Percentiles rank a stretch among this genome's conserved stretches.
Evolutionary conservation across 2,888 invertebrate genomes (phyloP).

Genomic region (Hermaeophaga mercurialis): DNA sequence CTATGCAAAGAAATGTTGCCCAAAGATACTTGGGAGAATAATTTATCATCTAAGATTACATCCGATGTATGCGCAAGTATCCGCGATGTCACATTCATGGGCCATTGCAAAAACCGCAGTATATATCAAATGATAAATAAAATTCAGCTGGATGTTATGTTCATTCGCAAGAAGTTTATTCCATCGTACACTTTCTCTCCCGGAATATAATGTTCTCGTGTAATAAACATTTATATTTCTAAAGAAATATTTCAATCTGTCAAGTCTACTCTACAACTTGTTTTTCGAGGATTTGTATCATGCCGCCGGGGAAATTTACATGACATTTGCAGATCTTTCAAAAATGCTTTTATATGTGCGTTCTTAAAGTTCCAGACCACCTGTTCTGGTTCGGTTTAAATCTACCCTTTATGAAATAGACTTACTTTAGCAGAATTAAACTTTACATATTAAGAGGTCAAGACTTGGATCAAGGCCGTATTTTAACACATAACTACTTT

Average conservation of each 20-base stretch:
- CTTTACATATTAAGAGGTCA: no score
- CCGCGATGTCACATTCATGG: conserved; percentile 20
- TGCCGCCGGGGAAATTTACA: conserved; percentile 49
- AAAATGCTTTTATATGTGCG: no score
- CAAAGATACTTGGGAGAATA: conserved; percentile 16
- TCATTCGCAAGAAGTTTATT: conserved; percentile 27
- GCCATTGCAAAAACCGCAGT: conserved; percentile 15
- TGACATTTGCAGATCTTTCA: no score
- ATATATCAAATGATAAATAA: conserved; percentile 26
- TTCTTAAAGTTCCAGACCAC: no score
- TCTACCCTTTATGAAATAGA: no score
- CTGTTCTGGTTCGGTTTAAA: no score
- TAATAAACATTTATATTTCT: conserved; percentile 39
- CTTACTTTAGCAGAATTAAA: no score
- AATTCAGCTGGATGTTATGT: conserved; percentile 27
- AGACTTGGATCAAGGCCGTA: no score
- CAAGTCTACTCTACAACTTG: conserved; percentile 50
- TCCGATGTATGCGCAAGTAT: conserved; percentile 12
- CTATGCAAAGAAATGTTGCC: conserved; percentile 21
- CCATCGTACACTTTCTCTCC: conserved; percentile 17
- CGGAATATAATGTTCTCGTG: conserved; percentile 29
- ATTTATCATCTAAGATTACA: conserved; percentile 23
- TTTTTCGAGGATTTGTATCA: conserved; percentile 51
- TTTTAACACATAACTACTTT: no score
- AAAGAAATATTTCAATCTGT: conserved; percentile 47